Base-by-base conservation (phyloP, 2,888 invertebrate species). In the Acanthosepion lycidas region DNA sequence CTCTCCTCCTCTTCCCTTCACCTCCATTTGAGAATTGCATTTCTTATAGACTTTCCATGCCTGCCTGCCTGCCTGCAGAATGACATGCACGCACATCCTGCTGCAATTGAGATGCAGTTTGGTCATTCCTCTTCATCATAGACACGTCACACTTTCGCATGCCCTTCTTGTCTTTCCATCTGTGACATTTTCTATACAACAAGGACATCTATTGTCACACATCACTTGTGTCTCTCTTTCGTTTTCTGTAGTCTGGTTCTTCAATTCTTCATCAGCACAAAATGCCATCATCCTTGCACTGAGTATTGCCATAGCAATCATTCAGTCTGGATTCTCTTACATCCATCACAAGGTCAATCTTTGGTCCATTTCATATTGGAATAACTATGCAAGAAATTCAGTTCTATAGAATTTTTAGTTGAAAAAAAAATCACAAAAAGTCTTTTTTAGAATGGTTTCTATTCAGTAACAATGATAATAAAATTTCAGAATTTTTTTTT, bases 271-370 rank as follows among this genome's bases (percentile, higher is more conserved):
- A 78, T 78, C 78, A 33, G n/a, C 15, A n/a, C n/a, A 78, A 78
- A 78, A 78, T 78, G 78, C 78, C 78, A 78, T 78, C 78, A n/a
- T 78, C 78, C 33, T 78, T 78, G 78, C 78, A 78, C 78, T 33
- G 5, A 78, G 33, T 33, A 33, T 78, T 78, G 78, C 78, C 78
- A 78, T 78, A 78, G 78, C 12, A 15, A 78, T 78, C 78, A 78
- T n/a, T n/a, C 78, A n/a, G 78, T 78, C 78, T 78, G 78, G 78
- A 78, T 78, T 78, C n/a, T 33, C 78, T 78, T 78, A 33, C 78
- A 33, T 78, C n/a, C n/a, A n/a, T 78, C 78, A 78, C 78, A 78
- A 78, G n/a, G n/a, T 78, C 78, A 78, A 78, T 78, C 28, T 78
- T 78, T 78, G 78, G 78, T 78, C n/a, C n/a, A 15, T 6, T 78